These are phyloP conservation scores for Periophthalmodon schlosseri DNA, from an alignment of 2,113 vertebrate genomes.

Conservation along the genomic window DNA sequence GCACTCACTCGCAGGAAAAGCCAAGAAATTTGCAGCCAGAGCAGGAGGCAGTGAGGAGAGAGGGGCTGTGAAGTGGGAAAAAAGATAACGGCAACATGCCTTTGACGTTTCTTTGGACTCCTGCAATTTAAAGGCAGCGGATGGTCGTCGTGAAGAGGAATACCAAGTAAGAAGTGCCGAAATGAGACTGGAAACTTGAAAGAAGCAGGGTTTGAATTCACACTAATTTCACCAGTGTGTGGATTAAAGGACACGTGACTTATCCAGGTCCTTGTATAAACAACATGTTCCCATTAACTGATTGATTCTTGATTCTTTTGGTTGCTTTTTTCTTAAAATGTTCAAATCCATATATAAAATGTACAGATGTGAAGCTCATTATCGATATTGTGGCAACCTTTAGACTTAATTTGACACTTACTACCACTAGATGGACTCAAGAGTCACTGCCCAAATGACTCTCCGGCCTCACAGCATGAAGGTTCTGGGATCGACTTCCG, in stretches of 20 bases:
- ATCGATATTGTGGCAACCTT: too few species aligned
- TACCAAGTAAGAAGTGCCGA: conserved; percentile 26
- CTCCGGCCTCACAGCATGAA: too few species aligned
- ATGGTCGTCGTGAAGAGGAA: conserved; percentile 45
- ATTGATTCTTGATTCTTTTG: too few species aligned
- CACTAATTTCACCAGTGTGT: neutral
- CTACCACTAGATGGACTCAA: neutral
- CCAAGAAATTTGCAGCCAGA: conserved; percentile 57
- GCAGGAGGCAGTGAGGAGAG: conserved; percentile 15
- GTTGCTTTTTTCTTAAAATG: too few species aligned
- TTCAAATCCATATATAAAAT: too few species aligned
- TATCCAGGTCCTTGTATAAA: neutral
- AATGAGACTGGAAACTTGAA: conserved; percentile 4
- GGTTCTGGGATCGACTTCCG: too few species aligned
- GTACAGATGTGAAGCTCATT: too few species aligned
- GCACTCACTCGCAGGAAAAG: conserved; percentile 36
- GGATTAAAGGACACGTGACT: neutral
- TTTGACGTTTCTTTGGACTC: conserved; percentile 50
- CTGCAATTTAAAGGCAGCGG: conserved; percentile 53
- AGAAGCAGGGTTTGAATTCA: conserved; percentile 4
- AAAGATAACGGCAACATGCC: conserved; percentile 45
- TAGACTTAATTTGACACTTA: neutral
- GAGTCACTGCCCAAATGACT: neutral
- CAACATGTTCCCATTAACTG: neutral
- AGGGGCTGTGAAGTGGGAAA: conserved; percentile 37